These are phyloP conservation scores for Cyrtodaria siliqua DNA, from an alignment of 2,888 invertebrate genomes.

Conservation along the genomic window DNA sequence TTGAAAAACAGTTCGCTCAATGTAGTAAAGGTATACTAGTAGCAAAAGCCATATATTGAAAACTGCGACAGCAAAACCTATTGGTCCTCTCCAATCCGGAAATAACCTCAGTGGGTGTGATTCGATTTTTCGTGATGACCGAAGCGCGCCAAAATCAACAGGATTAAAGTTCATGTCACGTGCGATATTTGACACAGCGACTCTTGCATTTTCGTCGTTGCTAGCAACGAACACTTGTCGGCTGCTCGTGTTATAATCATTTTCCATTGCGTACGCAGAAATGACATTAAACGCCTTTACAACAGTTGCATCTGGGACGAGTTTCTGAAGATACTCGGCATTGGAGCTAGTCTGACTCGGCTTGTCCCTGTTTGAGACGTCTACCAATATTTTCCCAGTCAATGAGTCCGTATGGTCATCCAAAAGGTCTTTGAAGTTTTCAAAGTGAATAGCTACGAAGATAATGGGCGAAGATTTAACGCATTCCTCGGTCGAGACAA, in stretches of 20 bases:
- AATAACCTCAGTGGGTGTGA: constrained; percentile 71
- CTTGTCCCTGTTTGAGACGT: constrained; percentile 77
- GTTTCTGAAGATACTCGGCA: constrained; percentile 71
- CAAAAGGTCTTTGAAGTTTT: constrained; percentile 72
- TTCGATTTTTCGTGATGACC: constrained; percentile 75
- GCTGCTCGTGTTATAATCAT: constrained; percentile 68
- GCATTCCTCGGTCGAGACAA: constrained; percentile 70
- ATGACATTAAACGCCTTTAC: constrained; percentile 82
- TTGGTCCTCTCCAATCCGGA: constrained; percentile 75
- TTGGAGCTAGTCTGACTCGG: constrained; percentile 69
- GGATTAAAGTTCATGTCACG: constrained; percentile 77
- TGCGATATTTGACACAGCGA: constrained; percentile 70
- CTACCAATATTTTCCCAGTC: constrained; percentile 74
- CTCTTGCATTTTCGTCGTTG: constrained; percentile 69
- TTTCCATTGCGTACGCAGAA: constrained; percentile 79
- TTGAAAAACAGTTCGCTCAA: constrained; percentile 66
- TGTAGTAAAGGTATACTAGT: constrained; percentile 74
- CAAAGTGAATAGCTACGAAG: constrained; percentile 75
- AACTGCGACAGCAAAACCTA: constrained; percentile 71
- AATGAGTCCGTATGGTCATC: constrained; percentile 56
- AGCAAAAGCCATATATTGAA: constrained; percentile 77
- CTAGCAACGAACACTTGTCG: constrained; percentile 74
- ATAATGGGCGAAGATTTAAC: constrained; percentile 65
- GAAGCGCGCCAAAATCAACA: constrained; percentile 73
- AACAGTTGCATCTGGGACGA: constrained; percentile 69